Base-by-base conservation (phyloP, 2,888 invertebrate species). In the Petrolisthes manimaculis region DNA sequence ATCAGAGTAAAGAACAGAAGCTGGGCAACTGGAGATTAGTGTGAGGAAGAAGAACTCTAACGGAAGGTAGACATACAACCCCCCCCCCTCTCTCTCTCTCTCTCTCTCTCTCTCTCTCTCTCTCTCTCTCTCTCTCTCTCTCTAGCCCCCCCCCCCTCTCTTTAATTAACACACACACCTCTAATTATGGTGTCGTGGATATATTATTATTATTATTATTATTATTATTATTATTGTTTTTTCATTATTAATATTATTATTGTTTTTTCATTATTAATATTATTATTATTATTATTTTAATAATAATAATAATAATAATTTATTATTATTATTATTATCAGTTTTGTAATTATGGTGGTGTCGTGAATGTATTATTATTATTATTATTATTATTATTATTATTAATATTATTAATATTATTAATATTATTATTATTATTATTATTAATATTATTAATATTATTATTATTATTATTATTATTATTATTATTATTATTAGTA, bases 1-100 rank as follows among this genome's bases (percentile, higher is more conserved):
- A 71, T 71, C 71, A 71, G 71, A 71, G n/a, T n/a, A 71, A 71
- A 71, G 71, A 71, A 71, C 71, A 71, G 71, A 71, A 71, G 71
- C 71, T 71, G 71, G 71, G 71, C 71, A 71, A 71, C 71, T 71
- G 71, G 71, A 71, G 71, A 71, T 71, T 71, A 71, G 71, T 71
- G 71, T 71, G 71, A 71, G 14, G 71, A 12, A 2, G n/a, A 71
- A 4, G 37, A 37, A 37, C 37, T 4, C 21, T 71, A 71, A 71
- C 1, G 14, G n/a, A 12, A 71, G 71, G 71, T 71, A 71, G 71
- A n/a, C 3, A 71, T 14, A 71, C 6, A 12, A 21, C 14, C 6
- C n/a, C 71, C 71, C 71, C 6, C 71, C 21, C 18, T 67, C 18
- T 2, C 67, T 61, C 67, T 61, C 67, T 61, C 67, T 61, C 67